Conservation (phyloP, 2,888 invertebrate genomes). For the Strigamia crassipes region DNA sequence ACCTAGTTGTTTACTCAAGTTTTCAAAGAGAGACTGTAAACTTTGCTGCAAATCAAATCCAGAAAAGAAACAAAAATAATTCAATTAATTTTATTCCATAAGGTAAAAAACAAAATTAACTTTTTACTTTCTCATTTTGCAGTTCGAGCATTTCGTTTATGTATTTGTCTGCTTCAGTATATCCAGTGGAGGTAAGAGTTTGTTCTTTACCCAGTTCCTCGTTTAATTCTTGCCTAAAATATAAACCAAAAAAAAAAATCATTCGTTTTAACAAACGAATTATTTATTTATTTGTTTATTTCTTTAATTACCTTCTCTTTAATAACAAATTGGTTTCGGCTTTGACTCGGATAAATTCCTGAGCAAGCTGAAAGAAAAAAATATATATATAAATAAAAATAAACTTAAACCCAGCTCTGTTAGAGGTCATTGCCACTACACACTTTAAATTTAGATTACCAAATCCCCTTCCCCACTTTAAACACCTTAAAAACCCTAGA, state of each 20-base stretch:
- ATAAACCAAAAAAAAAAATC: conserved; percentile 44
- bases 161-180: conserved; percentile 57
- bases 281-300: too few relatives aligned
- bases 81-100: too few relatives aligned
- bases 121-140: conserved; percentile 72
- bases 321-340: conserved; percentile 81
- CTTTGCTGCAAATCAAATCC: too few relatives aligned
- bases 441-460: not conserved
- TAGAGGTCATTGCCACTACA: not conserved
- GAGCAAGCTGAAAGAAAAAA: conserved; percentile 68
- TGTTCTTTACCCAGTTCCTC: conserved; percentile 60
- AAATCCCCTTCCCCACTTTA: too few relatives aligned
- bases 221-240: conserved; percentile 65
- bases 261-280: not conserved
- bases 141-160: conserved; percentile 70
- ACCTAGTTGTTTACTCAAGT: too few relatives aligned
- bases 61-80: not conserved
- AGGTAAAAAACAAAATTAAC: not conserved
- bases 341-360: conserved; percentile 86
- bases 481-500: too few relatives aligned
- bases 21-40: too few relatives aligned
- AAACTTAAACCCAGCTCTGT: conserved; percentile 43
- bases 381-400: conserved; percentile 44
- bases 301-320: conserved; percentile 73
- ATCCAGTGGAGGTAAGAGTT: conserved; percentile 55